Percentiles rank a stretch among this genome's conserved stretches.
Conservation (phyloP, 2,888 invertebrate genomes). For the Leucania comma region DNA sequence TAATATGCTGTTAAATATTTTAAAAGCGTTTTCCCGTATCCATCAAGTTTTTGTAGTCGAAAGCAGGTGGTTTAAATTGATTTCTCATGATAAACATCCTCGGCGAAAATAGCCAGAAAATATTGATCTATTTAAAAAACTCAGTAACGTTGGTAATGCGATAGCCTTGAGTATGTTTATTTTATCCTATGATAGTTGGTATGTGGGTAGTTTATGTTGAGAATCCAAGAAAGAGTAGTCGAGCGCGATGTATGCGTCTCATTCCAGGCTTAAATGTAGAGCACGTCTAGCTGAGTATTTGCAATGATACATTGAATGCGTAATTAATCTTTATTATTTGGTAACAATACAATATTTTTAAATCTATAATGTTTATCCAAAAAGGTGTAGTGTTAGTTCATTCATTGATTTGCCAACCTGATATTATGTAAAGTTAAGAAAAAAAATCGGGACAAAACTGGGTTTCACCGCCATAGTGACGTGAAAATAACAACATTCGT, state of each 20-base stretch:
- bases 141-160: slow-evolving; percentile 49
- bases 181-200: slow-evolving; percentile 57
- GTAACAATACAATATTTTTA: slow-evolving; percentile 1
- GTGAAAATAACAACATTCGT: slow-evolving; percentile 4
- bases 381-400: not conserved
- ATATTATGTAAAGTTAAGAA: not conserved
- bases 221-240: slow-evolving; percentile 34
- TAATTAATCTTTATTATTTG: not conserved
- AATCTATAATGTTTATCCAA: not conserved
- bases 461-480: not conserved
- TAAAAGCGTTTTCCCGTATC: slow-evolving; percentile 16
- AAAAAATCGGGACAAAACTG: not conserved
- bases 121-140: slow-evolving; percentile 63
- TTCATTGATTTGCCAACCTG: not conserved
- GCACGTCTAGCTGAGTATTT: slow-evolving; percentile 1
- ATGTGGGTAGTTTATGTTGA: slow-evolving; percentile 61
- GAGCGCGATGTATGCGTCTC: slow-evolving; percentile 24
- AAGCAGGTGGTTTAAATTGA: slow-evolving; percentile 43
- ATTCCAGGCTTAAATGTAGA: slow-evolving; percentile 26
- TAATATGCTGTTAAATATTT: slow-evolving; percentile 13
- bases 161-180: slow-evolving; percentile 63
- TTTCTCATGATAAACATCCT: slow-evolving; percentile 62
- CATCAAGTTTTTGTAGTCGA: slow-evolving; percentile 18
- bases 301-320: slow-evolving; percentile 19
- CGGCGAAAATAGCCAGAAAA: slow-evolving; percentile 57